Base-by-base conservation (phyloP, 1,140 invertebrate genomes). In the Onthophagus taurus region DNA sequence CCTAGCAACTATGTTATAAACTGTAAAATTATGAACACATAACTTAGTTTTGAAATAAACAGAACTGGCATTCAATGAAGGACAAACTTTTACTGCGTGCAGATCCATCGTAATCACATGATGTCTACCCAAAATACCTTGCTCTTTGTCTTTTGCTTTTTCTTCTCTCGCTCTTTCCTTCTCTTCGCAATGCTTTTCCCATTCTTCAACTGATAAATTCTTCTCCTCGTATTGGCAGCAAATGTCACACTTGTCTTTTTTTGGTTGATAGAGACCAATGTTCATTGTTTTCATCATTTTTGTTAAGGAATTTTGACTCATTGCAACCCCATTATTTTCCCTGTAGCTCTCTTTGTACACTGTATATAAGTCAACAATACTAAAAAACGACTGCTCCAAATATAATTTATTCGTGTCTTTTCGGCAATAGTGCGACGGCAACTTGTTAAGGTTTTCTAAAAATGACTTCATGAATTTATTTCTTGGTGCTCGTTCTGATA, bases 11-110 rank as follows among this genome's bases (percentile, higher is more conserved):
- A 67, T 31, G 50, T 71, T 63, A 48, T 63, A 70, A 21, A 69
- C 44, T 12, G 64, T 66, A 44, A 64, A 70, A 54, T 70, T 71
- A 54, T 70, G 64, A 13, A 57, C 39, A n/a, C 50, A 30, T 12
- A 69, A 47, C 49, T 69, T 70, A 6, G 55, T 65, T 55, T 66
- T 69, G 50, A 61, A 70, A 51, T 70, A 70, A 18, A 67, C 26
- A 26, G 58, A 56, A 53, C 50, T 61, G 11, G 65, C 61, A 12
- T 62, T 55, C 21, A 68, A 21, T 44, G 41, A 42, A 37, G 65
- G 66, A 30, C 44, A 52, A 20, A 66, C 35, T 50, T 65, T 61
- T 13, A 68, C 63, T 29, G 60, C 58, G 58, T 66, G 54, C n/a
- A 67, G 31, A 58, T 68, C 65, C 38, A 54, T 52, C 11, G n/a